Evolutionary conservation across 2,888 invertebrate species (phyloP), one percentile per base, ranked within the genome.

Genomic region (Ochropacha duplaris): DNA sequence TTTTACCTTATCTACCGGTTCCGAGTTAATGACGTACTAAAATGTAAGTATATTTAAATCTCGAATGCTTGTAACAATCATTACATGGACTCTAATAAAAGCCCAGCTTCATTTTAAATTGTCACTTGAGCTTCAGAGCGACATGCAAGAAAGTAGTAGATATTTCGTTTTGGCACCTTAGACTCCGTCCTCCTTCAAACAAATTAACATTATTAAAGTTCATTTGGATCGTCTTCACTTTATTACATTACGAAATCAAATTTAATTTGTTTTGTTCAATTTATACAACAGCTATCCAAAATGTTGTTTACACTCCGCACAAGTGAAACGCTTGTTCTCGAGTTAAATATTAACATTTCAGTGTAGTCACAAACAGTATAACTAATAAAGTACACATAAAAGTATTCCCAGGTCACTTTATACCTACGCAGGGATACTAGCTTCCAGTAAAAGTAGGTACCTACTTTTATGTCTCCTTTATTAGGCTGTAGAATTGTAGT

Each of bases 391-490:
- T 74, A 71, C 71, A 61, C 57, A 60, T 70, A 84, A 80, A 77
- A 75, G 63, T 76, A 76, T 78, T 71, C 66, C 68, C 63, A 65
- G 59, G 72, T 61, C 74, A 73, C 69, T 70, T 57, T 59, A 57
- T 67, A 54, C 54, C 56, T 28, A 31, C 22, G 3, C 28, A 57
- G 62, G 51, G 59, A 60, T 64, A 62, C 57, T 54, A 58, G 56
- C 58, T 63, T 62, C 58, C 26, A 57, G 66, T 61, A 63, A 52
- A 72, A 73, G 70, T 78, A n/a, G n/a, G n/a, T n/a, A n/a, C n/a
- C n/a, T n/a, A 70, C 71, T 68, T 88, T 87, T 86, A 88, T 81
- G 78, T 71, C 74, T 71, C 65, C 80, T 88, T 88, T 88, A 88
- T 88, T 84, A 78, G 79, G 74, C 75, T 75, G 70, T 76, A 80